These are phyloP conservation scores for Dolomedes plantarius DNA, from an alignment of 2,888 invertebrate genomes.

Conservation along the genomic window DNA sequence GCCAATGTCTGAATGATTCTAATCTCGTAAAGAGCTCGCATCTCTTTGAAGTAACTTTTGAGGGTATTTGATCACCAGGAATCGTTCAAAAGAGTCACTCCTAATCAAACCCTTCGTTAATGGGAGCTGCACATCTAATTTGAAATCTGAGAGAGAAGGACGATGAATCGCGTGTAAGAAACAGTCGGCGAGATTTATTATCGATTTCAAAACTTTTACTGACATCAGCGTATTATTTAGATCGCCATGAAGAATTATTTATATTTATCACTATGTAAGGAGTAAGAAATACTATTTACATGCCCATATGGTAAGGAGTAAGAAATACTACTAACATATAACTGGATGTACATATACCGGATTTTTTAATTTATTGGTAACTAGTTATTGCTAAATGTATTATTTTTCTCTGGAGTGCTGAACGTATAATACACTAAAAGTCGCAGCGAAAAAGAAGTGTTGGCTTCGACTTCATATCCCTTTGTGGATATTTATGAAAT, in stretches of 20 bases:
- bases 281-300: no score
- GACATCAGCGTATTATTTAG: not conserved
- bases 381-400: no score
- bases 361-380: no score
- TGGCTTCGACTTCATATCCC: no score
- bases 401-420: no score
- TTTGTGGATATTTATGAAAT: no score
- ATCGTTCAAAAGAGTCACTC: constrained; percentile 18
- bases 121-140: constrained; percentile 9
- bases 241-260: not conserved
- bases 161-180: not conserved
- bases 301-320: no score
- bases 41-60: constrained; percentile 18
- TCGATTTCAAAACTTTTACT: constrained; percentile 6
- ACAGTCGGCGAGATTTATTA: not conserved
- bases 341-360: no score
- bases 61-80: constrained; percentile 8
- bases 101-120: constrained; percentile 16
- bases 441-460: no score
- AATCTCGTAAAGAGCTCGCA: constrained; percentile 14
- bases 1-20: constrained; percentile 16
- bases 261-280: not conserved
- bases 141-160: not conserved
- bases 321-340: no score
- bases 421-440: no score